Base-by-base conservation (phyloP, 2,888 invertebrate genomes). In the Pollenia angustigena region DNA sequence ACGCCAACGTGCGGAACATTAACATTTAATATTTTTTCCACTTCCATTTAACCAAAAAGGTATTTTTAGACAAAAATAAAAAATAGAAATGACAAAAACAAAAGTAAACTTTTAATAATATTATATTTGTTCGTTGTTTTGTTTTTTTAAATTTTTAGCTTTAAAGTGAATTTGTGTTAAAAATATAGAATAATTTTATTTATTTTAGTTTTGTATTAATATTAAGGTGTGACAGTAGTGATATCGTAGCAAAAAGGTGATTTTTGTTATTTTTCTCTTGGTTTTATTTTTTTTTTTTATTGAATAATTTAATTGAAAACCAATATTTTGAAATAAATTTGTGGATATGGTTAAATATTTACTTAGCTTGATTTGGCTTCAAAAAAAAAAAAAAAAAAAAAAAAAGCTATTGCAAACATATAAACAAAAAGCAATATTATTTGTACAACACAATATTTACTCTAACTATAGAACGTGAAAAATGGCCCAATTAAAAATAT, bases 151-250 rank as follows among this genome's bases (percentile, higher is more conserved):
- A 60, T 79, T 74, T 85, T 78, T 48, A 58, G 74, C 69, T 46
- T 54, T 52, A 64, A 72, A 82, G 85, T 89, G 72, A 82, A 88
- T 90, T 89, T 89, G 89, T 91, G 89, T 69, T 71, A 52, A 85
- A 85, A 58, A 62, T 81, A 66, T 66, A 44, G 42, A 81, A 68
- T 9, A 50, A 46, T 32, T 46, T 81, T 75, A 44, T 76, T 76
- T 76, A 46, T 76, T 76, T 86, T 56, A 92, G 92, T 92, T 91
- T 90, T 88, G 89, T 90, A 90, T 90, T 91, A 91, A 91, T 91
- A 91, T 91, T 89, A 90, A 90, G 91, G 91, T 90, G 92, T 92
- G 92, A 91, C 92, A 90, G 91, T 92, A 91, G 91, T 92, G 91
- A 82, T 81, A 87, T 88, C 76, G 88, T 88, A 88, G 88, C 88